phyloP scores from a whole-genome alignment of 2,113 vertebrate species.

The Centropus bengalensis region DNA sequence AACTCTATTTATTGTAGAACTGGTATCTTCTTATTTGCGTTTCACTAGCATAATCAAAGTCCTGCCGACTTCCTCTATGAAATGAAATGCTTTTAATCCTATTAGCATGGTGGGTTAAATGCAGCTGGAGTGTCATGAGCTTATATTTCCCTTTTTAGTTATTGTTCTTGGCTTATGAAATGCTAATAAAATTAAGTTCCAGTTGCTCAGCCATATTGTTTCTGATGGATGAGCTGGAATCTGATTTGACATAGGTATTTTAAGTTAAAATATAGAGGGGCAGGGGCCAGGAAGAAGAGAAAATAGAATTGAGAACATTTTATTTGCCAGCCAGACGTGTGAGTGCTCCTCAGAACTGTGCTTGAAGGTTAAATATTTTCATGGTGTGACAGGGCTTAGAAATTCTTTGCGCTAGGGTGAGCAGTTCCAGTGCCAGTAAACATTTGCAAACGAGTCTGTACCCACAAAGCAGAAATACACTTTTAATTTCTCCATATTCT shows the following conservation, averaged over 20 bases:
- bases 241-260: conserved; percentile 11
- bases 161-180: background rate
- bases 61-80: background rate
- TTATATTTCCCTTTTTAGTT: background rate
- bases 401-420: background rate
- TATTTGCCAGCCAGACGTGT: background rate
- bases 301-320: background rate
- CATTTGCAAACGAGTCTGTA: background rate
- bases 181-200: background rate
- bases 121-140: background rate
- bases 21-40: background rate
- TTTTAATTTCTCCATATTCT: background rate
- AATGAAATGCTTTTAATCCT: background rate
- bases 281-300: background rate
- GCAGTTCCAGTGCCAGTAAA: background rate
- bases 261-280: background rate
- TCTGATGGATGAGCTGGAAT: conserved; percentile 17
- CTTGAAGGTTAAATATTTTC: conserved; percentile 22
- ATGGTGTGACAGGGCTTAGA: background rate
- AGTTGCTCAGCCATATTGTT: background rate
- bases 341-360: background rate
- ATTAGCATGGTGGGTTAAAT: background rate
- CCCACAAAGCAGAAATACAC: background rate
- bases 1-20: background rate
- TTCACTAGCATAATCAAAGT: background rate